These are phyloP conservation scores for Patella depressa DNA, from an alignment of 2,888 invertebrate species.

Conservation along the genomic window DNA sequence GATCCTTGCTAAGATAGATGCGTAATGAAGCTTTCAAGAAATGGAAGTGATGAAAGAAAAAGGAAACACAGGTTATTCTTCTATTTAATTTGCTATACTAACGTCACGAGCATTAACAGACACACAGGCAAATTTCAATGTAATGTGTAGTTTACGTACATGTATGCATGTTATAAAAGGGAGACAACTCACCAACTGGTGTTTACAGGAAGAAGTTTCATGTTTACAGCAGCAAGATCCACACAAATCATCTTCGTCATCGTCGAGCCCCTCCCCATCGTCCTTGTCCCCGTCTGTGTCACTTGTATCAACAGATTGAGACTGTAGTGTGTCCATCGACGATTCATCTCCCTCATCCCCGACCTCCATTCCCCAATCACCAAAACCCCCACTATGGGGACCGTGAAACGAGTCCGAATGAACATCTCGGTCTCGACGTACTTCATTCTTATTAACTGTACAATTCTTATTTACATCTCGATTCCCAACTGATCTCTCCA, in stretches of 20 bases:
- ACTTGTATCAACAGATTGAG: conserved; percentile 11
- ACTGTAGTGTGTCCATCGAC: not conserved
- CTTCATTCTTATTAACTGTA: too few relatives aligned
- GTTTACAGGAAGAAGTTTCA: not conserved
- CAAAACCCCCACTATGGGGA: conserved; percentile 16
- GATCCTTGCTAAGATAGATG: too few relatives aligned
- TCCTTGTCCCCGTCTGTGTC: conserved; percentile 22
- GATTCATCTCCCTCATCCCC: conserved; percentile 36
- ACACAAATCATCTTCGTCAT: conserved; percentile 29
- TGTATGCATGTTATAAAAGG: not conserved
- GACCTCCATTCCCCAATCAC: conserved; percentile 29
- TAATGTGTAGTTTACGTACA: too few relatives aligned
- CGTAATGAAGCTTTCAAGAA: too few relatives aligned
- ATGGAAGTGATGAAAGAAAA: too few relatives aligned
- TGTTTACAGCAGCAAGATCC: conserved; percentile 17
- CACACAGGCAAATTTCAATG: too few relatives aligned
- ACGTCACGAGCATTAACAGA: too few relatives aligned
- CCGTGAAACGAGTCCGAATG: not conserved
- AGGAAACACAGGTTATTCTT: too few relatives aligned
- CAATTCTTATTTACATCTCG: too few relatives aligned
- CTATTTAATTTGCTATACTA: too few relatives aligned
- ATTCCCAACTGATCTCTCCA: too few relatives aligned
- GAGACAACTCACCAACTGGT: not conserved
- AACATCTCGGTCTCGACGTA: too few relatives aligned
- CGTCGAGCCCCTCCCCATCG: conserved; percentile 28